Percentiles rank a stretch among this genome's conserved stretches.
Conservation (phyloP, 2,797 vertebrate species). For the Myiothlypis chrysogaster region DNA sequence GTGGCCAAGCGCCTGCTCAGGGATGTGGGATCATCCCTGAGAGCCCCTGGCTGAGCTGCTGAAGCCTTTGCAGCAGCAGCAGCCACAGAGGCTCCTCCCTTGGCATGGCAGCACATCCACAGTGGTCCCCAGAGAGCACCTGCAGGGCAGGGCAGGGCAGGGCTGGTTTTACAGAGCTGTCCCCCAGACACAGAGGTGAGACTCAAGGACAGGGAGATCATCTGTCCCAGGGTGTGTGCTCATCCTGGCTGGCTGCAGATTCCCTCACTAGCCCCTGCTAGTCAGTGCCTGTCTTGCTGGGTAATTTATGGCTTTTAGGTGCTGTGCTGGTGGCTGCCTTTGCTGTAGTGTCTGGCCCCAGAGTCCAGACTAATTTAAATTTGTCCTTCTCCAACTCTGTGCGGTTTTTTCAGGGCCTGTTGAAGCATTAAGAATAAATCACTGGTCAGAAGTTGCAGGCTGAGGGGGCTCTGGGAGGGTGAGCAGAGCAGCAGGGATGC, state of each 20-base stretch:
- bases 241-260: neutral
- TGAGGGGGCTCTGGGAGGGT: neutral
- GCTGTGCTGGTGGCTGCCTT: neutral
- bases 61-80: neutral
- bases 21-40: neutral
- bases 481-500: neutral
- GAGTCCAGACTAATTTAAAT: neutral
- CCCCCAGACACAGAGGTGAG: fast-evolving
- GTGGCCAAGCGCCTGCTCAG: fast-evolving
- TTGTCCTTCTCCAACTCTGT: neutral
- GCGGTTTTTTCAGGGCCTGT: fast-evolving
- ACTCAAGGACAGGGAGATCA: neutral
- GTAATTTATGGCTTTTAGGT: neutral
- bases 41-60: neutral
- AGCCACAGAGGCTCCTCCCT: neutral
- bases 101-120: fast-evolving
- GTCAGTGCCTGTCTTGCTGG: neutral
- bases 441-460: neutral
- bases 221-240: neutral
- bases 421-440: neutral
- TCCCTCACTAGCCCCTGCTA: neutral
- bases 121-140: neutral
- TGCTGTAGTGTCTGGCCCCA: neutral
- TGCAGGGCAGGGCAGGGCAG: neutral
- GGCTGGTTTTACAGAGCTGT: neutral